Evolutionary conservation across 2,888 invertebrate genomes (phyloP).

Genomic region (Proisotoma minuta): DNA sequence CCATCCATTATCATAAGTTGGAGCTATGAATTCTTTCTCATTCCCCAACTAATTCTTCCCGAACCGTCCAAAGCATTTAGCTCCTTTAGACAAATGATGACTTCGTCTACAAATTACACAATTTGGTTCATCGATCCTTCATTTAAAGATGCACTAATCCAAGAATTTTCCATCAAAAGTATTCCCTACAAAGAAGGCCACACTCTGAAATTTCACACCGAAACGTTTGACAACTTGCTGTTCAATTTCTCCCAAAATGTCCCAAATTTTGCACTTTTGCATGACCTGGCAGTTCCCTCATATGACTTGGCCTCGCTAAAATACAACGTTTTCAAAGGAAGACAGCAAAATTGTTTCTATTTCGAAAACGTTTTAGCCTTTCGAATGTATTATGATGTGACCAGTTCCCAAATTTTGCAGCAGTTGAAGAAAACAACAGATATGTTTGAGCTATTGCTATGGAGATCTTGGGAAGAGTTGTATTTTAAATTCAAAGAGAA

Average conservation of each 20-base stretch:
- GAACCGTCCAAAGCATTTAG: too few relatives aligned
- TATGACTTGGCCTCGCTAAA: background rate
- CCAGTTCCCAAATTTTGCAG: background rate
- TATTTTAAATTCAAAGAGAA: background rate
- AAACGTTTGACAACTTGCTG: background rate
- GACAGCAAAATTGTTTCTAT: background rate
- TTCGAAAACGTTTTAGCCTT: background rate
- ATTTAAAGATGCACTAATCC: background rate
- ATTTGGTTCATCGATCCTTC: too few relatives aligned
- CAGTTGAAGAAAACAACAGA: background rate
- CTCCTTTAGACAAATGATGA: too few relatives aligned
- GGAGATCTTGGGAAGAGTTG: background rate
- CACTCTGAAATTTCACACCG: background rate
- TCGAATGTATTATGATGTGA: background rate
- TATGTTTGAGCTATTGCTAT: background rate
- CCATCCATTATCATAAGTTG: too few relatives aligned
- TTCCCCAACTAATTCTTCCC: too few relatives aligned
- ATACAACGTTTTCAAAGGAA: background rate
- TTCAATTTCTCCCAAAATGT: background rate
- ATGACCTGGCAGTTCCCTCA: background rate
- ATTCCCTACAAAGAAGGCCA: background rate
- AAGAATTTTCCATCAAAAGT: background rate
- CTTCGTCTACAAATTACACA: too few relatives aligned
- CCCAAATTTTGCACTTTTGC: background rate
- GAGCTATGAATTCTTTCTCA: too few relatives aligned